These are phyloP conservation scores for Alviniconcha strummeri DNA, from an alignment of 2,888 invertebrate genomes.

Conservation along the genomic window DNA sequence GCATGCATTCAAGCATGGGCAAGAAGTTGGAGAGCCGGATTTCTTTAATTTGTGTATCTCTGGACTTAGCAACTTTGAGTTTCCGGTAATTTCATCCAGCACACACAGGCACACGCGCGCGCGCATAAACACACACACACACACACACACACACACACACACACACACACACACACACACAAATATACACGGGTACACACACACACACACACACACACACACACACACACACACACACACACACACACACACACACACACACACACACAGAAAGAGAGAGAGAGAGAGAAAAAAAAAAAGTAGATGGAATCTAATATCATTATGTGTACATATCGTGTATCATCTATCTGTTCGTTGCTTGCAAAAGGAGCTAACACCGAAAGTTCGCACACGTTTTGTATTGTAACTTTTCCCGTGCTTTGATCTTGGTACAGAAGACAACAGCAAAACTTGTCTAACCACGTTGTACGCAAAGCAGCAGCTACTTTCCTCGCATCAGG, in stretches of 20 bases:
- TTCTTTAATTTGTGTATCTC: too few species aligned
- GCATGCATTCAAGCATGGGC: background rate
- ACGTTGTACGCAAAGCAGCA: background rate
- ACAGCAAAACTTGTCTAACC: too few species aligned
- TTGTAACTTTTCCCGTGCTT: background rate
- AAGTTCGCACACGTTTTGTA: background rate
- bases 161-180: background rate
- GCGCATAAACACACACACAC: background rate
- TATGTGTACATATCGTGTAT: background rate
- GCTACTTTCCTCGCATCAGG: background rate
- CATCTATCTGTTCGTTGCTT: background rate
- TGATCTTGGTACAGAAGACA: too few species aligned
- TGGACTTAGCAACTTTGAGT: too few species aligned
- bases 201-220: slow-evolving; percentile 5
- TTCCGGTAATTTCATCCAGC: background rate
- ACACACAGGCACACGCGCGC: background rate
- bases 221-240: slow-evolving; percentile 11
- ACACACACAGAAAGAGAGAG: background rate
- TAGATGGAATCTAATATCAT: background rate
- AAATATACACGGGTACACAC: background rate
- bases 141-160: slow-evolving; percentile 12
- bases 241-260: slow-evolving; percentile 2
- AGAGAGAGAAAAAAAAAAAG: background rate
- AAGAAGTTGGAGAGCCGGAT: background rate
- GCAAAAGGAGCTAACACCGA: too few species aligned